These are phyloP conservation scores for Todiramphus chloris DNA, from an alignment of 2,113 vertebrate genomes.

Conservation along the genomic window DNA sequence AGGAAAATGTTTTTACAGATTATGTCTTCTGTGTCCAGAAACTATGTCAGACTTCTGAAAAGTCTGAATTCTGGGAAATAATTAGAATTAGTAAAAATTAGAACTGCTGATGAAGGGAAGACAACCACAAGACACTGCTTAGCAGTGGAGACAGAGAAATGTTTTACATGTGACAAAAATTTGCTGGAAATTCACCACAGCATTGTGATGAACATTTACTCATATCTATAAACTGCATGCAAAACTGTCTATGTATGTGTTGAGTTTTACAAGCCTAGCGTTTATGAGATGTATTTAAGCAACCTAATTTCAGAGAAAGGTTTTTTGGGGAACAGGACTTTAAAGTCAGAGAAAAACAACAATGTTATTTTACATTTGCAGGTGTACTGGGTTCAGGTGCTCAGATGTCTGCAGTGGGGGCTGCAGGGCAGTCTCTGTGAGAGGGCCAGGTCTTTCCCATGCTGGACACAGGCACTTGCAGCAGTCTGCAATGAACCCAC, in stretches of 20 bases:
- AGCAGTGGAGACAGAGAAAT: not conserved
- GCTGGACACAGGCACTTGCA: not conserved
- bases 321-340: accelerated
- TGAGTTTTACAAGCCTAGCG: not conserved
- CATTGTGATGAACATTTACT: not conserved
- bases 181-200: not conserved
- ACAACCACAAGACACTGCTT: not conserved
- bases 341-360: not conserved
- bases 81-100: not conserved
- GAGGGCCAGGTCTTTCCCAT: accelerated
- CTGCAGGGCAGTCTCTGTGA: not conserved
- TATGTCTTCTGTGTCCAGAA: too few relatives aligned
- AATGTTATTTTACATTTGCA: not conserved
- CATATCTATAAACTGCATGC: not conserved
- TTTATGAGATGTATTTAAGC: not conserved
- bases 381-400: accelerated
- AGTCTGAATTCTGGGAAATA: not conserved
- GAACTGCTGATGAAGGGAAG: not conserved
- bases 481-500: accelerated
- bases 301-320: not conserved
- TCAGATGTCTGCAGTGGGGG: accelerated
- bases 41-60: not conserved
- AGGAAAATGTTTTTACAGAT: not conserved
- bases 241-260: not conserved
- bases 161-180: not conserved